phyloP scores from a whole-genome alignment of 2,797 vertebrate species.

The Margarornis squamiger region DNA sequence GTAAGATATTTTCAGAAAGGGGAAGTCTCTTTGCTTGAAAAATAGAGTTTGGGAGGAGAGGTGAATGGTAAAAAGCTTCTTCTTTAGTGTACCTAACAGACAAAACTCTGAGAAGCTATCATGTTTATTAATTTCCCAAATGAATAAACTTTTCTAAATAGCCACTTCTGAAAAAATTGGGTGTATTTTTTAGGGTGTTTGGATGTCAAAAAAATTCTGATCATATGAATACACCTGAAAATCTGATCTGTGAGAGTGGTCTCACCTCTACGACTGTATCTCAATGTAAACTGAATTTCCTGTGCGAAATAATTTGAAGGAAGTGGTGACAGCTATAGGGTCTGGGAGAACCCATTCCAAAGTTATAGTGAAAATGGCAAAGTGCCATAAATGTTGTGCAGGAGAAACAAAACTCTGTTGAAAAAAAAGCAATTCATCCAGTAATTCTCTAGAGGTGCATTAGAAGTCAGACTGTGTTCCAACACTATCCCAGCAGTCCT shows the following conservation, averaged over 20 bases:
- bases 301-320: neutral
- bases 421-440: neutral
- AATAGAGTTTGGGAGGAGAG: neutral
- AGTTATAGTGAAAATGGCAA: neutral
- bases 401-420: neutral
- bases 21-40: neutral
- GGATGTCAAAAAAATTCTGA: neutral
- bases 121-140: neutral
- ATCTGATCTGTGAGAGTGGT: neutral
- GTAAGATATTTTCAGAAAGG: neutral
- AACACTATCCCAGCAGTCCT: rapidly evolving
- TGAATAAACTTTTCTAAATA: neutral
- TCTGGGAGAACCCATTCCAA: neutral
- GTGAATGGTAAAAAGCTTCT: neutral
- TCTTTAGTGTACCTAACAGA: neutral
- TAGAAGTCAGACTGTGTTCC: neutral
- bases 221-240: neutral
- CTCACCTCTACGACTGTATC: neutral
- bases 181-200: neutral
- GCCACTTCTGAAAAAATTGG: neutral
- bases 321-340: neutral
- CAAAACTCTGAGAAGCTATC: neutral
- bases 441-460: neutral
- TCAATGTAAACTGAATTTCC: neutral
- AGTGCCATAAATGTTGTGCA: neutral